A percentile compares a stretch with the other conserved stretches of the same genome.
Evolutionary conservation across 2,113 vertebrate genomes (phyloP).

Genomic region (Ptilorrhoa leucosticta): DNA sequence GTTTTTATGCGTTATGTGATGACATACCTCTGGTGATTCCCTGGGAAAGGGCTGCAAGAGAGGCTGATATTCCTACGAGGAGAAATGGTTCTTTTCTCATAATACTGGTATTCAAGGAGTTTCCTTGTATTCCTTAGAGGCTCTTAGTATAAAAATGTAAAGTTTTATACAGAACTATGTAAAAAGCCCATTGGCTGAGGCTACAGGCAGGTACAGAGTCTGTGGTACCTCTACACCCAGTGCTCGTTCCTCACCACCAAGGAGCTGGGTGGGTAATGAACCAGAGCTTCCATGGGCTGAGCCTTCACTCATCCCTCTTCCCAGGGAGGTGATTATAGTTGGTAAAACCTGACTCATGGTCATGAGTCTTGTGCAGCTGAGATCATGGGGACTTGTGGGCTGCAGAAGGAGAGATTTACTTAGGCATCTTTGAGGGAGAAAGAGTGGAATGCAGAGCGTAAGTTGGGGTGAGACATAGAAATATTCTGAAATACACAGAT

Average conservation of each 20-base stretch:
- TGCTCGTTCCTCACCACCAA: accelerated
- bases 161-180: not conserved
- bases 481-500: not conserved
- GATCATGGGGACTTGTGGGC: not conserved
- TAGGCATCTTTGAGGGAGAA: not conserved
- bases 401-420: not conserved
- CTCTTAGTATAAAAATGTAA: not conserved
- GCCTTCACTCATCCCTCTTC: not conserved
- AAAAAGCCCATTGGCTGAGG: not conserved
- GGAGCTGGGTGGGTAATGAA: not conserved
- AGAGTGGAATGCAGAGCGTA: not conserved
- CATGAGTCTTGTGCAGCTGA: not conserved
- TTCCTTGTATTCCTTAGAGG: not conserved
- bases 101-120: not conserved
- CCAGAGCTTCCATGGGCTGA: not conserved
- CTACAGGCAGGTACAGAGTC: not conserved
- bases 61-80: not conserved
- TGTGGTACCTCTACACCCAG: not conserved
- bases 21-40: not conserved
- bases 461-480: not conserved
- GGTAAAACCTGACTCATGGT: not conserved
- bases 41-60: not conserved
- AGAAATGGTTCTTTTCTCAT: not conserved
- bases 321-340: not conserved
- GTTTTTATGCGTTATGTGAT: not conserved